These are phyloP conservation scores for Ephydatia muelleri DNA, from an alignment of 37 sponge, comb jelly and placozoan genomes.

Conservation along the genomic window DNA sequence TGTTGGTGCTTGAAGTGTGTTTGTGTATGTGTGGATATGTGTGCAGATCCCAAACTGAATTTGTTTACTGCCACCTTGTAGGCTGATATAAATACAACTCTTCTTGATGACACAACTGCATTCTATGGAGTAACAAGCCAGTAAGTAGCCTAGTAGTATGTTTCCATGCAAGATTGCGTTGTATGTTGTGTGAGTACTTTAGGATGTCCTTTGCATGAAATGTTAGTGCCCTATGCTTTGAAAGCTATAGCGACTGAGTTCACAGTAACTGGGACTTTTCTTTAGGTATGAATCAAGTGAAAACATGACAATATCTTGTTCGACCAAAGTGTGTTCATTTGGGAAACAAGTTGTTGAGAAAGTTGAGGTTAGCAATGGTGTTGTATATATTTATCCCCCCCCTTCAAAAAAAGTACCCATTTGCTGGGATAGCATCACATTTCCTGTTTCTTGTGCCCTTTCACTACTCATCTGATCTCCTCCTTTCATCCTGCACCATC, in stretches of 20 bases:
- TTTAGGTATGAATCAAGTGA: slow-evolving; percentile 83
- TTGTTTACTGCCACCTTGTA: slow-evolving; percentile 1
- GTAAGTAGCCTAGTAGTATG: slow-evolving; percentile 29
- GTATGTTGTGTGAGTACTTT: background rate
- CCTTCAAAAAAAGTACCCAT: too few relatives aligned
- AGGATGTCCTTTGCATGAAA: background rate
- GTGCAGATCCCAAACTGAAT: too few relatives aligned
- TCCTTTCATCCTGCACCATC: too few relatives aligned
- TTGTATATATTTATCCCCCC: background rate
- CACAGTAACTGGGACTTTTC: background rate
- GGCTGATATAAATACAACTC: slow-evolving; percentile 76
- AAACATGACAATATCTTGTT: slow-evolving; percentile 85
- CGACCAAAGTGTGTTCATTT: slow-evolving; percentile 98
- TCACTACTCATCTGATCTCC: background rate
- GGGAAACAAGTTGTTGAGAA: slow-evolving; percentile 98
- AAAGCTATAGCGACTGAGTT: background rate
- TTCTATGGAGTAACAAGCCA: slow-evolving; percentile 93
- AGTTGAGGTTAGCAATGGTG: slow-evolving; percentile 76
- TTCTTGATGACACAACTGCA: slow-evolving; percentile 64
- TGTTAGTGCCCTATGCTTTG: background rate
- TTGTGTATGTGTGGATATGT: too few relatives aligned
- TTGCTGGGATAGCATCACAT: background rate
- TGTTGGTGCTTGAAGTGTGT: background rate
- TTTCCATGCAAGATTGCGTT: background rate
- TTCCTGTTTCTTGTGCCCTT: too few relatives aligned